Evolutionary conservation across 2,113 vertebrate genomes (phyloP), one percentile per base, ranked within the genome.

Genomic region (Indri indri): DNA sequence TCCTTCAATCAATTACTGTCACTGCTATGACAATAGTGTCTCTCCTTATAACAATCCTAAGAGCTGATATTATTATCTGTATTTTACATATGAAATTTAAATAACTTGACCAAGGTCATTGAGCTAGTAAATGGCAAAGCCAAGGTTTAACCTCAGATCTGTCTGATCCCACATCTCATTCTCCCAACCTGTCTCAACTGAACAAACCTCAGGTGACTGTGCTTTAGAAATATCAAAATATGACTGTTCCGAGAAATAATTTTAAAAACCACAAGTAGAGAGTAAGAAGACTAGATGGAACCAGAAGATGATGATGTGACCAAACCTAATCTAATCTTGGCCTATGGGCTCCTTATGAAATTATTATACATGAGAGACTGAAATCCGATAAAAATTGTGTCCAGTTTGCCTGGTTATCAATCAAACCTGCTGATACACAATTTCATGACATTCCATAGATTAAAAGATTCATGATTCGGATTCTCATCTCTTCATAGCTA

Each of bases 371-470:
- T n/a, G 27, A 83, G 79, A 88, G 71, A 70, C 52, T 85, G 37
- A 63, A 96, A 87, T 61, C 76, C 25, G 94, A 59, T 73, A 91
- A 91, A 63, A 25, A 90, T 57, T 85, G 45, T 87, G 32, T 84
- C n/a, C 47, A 81, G 40, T 79, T 65, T 65, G 57, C 34, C 52
- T 85, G 54, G 52, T 57, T 93, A 94, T 93, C 91, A 87, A 84
- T 93, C 95, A 95, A 74, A 89, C 16, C 30, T 42, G 32, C 73
- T 74, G 66, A 83, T 87, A 71, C 77, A 83, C 96, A 90, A 90
- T 79, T 92, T 96, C 12, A 87, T 76, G 73, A 94, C 32, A 57
- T 70, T 65, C 42, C 13, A 14, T 93, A 91, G 34, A 95, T 83
- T 68, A 94, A 63, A 97, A 47, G 6, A 25, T 87, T 89, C 45